Evolutionary conservation across 2,113 vertebrate species (phyloP).

Genomic region (Notarius quadriscutis): DNA sequence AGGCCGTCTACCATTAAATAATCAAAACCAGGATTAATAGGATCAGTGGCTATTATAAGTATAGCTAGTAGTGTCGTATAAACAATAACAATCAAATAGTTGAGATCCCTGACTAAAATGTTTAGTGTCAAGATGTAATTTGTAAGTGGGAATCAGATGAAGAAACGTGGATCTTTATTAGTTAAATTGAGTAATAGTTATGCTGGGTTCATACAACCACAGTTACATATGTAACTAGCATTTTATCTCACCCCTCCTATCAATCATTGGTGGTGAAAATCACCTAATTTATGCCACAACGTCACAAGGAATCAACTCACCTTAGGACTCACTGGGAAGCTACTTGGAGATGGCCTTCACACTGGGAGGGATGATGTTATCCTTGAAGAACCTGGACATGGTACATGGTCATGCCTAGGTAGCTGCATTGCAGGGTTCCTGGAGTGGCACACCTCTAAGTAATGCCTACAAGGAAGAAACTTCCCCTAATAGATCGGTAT

Average conservation of each 20-base stretch:
- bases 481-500: background rate
- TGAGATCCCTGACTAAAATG: background rate
- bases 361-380: background rate
- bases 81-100: background rate
- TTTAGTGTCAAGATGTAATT: background rate
- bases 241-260: background rate
- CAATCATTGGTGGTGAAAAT: background rate
- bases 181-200: background rate
- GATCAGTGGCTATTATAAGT: too few species aligned
- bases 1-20: background rate
- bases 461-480: background rate
- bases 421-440: background rate
- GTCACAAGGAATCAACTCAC: background rate
- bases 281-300: background rate
- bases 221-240: background rate
- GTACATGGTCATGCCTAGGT: background rate
- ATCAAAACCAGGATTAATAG: background rate
- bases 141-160: background rate
- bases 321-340: background rate
- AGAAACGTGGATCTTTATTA: background rate
- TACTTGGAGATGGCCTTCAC: background rate
- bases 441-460: background rate
- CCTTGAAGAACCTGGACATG: background rate
- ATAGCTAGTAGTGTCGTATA: background rate
- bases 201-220: background rate